Evolutionary conservation across 2,888 invertebrate genomes (phyloP).

Genomic region (Lepidocyrtinus sp.): DNA sequence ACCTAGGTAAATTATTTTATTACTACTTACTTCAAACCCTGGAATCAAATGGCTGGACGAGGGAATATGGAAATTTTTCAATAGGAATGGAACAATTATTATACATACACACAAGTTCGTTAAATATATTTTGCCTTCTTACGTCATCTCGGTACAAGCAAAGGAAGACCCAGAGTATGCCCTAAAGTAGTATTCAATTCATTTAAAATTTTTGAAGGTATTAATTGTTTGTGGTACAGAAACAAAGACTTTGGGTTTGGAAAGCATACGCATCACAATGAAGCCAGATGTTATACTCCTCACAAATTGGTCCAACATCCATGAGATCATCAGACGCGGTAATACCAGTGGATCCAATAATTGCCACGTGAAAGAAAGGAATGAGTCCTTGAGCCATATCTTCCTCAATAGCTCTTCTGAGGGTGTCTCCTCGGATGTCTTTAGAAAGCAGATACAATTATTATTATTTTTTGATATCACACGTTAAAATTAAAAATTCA

Average conservation of each 20-base stretch:
- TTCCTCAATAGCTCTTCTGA: slow-evolving; percentile 54
- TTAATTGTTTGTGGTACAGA: slow-evolving; percentile 1
- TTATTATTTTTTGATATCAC: too few relatives aligned
- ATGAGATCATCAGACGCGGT: slow-evolving; percentile 62
- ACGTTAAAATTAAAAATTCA: too few relatives aligned
- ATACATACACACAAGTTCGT: too few relatives aligned
- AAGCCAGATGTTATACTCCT: slow-evolving; percentile 60
- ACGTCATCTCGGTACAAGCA: slow-evolving; percentile 55
- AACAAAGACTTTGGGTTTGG: neutral
- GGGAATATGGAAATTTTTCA: too few relatives aligned
- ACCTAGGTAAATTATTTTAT: neutral
- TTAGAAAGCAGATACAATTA: too few relatives aligned
- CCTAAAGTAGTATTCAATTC: slow-evolving; percentile 13
- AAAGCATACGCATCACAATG: slow-evolving; percentile 60
- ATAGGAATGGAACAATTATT: too few relatives aligned
- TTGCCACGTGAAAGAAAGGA: slow-evolving; percentile 62
- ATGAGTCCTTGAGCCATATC: slow-evolving; percentile 54
- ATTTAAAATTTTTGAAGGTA: neutral
- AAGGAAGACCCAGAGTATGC: slow-evolving; percentile 64
- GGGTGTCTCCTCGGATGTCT: slow-evolving; percentile 31
- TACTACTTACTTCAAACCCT: slow-evolving; percentile 51
- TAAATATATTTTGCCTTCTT: too few relatives aligned
- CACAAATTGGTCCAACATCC: slow-evolving; percentile 62
- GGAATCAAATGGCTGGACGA: slow-evolving; percentile 50
- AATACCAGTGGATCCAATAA: slow-evolving; percentile 64